Conservation (phyloP, 2,113 vertebrate genomes). For the Brienomyrus brachyistius region DNA sequence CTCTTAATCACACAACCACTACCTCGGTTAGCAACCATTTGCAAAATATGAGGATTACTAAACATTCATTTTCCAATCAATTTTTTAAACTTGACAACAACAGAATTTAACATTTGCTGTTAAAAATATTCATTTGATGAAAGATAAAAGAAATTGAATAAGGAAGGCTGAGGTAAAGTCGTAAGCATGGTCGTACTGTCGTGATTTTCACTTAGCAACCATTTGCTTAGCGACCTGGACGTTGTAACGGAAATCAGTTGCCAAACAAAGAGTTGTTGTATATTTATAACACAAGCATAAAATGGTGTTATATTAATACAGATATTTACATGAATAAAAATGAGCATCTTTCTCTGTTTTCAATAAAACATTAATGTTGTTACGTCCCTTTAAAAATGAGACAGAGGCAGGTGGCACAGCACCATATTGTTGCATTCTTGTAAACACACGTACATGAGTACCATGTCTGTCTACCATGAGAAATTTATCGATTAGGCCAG, state of each 20-base stretch:
- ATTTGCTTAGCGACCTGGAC: neutral
- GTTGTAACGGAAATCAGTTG: neutral
- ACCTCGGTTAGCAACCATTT: neutral
- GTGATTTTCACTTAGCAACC: neutral
- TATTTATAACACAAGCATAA: neutral
- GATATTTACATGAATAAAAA: neutral
- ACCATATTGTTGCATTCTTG: neutral
- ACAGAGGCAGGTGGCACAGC: neutral
- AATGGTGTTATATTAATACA: neutral
- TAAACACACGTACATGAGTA: neutral
- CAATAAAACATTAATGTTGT: neutral
- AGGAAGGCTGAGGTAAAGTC: neutral
- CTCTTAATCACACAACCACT: neutral
- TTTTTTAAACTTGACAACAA: neutral
- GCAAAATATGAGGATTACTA: neutral
- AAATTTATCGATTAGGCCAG: neutral
- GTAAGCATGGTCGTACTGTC: neutral
- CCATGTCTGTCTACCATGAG: neutral
- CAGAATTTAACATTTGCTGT: neutral
- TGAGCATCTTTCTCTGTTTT: neutral
- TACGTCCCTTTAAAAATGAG: neutral
- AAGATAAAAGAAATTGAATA: neutral
- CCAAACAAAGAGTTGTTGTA: neutral
- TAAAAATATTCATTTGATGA: neutral
- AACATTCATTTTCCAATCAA: neutral